Conservation (phyloP, 1,140 invertebrate species). For the Idris sp. region DNA sequence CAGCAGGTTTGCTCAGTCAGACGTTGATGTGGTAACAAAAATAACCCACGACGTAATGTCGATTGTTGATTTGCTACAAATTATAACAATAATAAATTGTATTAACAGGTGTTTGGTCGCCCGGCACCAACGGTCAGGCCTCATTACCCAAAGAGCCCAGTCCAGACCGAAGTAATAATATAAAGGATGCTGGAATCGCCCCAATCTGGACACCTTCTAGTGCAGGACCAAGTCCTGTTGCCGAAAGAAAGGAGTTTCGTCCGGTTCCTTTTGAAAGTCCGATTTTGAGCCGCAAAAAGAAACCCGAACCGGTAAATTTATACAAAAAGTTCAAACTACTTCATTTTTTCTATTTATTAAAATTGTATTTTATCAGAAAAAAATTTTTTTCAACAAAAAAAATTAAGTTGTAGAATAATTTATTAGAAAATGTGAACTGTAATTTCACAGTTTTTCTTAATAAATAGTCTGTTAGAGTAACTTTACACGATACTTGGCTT, state of each 20-base stretch:
- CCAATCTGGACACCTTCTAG: constrained; percentile 87
- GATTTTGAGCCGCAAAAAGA: constrained; percentile 79
- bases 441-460: constrained; percentile 31
- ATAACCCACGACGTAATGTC: constrained; percentile 10
- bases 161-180: constrained; percentile 66
- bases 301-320: constrained; percentile 65
- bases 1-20: constrained; percentile 7
- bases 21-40: constrained; percentile 14
- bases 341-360: neutral
- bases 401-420: too few species aligned
- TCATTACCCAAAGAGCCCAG: constrained; percentile 78
- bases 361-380: neutral
- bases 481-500: constrained; percentile 4
- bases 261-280: constrained; percentile 88
- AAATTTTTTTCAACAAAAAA: neutral
- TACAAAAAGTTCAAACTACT: too few species aligned
- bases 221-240: constrained; percentile 81
- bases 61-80: constrained; percentile 6
- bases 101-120: constrained; percentile 78
- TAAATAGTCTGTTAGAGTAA: constrained; percentile 28
- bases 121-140: constrained; percentile 73
- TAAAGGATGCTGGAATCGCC: constrained; percentile 79
- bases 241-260: constrained; percentile 84
- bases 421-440: constrained; percentile 29
- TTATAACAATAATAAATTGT: constrained; percentile 28